phyloP scores from a whole-genome alignment of 2,113 vertebrate species.

The Carettochelys insculpta region DNA sequence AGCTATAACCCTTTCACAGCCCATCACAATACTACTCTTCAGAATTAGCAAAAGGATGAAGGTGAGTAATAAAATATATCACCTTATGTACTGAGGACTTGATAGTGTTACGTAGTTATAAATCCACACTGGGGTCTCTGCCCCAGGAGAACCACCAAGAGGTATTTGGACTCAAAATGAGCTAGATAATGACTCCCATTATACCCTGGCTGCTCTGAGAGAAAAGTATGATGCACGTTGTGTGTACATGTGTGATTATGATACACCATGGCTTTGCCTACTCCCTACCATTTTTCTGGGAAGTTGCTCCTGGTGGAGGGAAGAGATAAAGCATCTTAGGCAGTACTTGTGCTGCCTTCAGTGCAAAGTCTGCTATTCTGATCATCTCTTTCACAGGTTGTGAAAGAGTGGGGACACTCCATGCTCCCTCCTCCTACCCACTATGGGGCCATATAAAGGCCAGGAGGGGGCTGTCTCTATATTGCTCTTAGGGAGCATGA shows the following conservation, averaged over 20 bases:
- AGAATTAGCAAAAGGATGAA: background rate
- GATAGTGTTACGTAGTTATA: background rate
- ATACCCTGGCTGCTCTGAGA: background rate
- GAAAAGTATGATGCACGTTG: background rate
- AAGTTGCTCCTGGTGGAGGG: fast-evolving
- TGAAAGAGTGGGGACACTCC: background rate
- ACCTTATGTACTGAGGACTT: background rate
- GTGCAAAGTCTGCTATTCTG: background rate
- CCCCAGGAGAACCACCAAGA: background rate
- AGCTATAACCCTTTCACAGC: background rate
- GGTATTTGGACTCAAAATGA: background rate
- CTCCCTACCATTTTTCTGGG: background rate
- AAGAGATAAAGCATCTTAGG: background rate
- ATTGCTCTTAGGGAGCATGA: background rate
- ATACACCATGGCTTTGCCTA: background rate
- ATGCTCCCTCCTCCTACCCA: background rate
- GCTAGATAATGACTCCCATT: background rate
- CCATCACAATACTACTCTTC: background rate
- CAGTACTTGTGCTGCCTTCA: background rate
- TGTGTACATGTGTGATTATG: background rate
- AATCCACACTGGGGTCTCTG: background rate
- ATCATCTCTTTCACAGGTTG: fast-evolving
- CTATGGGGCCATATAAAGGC: background rate
- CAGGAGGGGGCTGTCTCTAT: background rate
- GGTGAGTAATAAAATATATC: background rate